A percentile compares a stretch with the other conserved stretches of the same genome.
Conservation (phyloP, 2,113 vertebrate genomes). For the Pangasianodon gigas region DNA sequence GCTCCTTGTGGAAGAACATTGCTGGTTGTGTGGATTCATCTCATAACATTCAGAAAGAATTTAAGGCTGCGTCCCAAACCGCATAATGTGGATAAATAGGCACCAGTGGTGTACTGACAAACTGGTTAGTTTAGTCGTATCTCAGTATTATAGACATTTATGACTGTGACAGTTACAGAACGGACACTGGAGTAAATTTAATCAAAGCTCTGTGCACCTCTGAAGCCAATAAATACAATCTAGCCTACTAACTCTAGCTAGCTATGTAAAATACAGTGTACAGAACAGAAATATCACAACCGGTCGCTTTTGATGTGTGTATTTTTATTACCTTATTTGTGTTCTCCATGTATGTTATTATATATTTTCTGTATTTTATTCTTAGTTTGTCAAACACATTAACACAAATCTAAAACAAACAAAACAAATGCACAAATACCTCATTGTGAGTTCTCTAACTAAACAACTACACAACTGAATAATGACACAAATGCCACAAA, state of each 20-base stretch:
- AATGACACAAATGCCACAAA: background rate
- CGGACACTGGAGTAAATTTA: background rate
- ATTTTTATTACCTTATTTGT: background rate
- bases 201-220: background rate
- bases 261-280: background rate
- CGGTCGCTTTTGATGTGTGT: background rate
- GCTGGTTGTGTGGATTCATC: background rate
- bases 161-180: background rate
- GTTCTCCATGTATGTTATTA: background rate
- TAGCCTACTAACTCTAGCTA: too few relatives aligned
- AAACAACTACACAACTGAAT: background rate
- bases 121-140: background rate
- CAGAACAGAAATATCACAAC: background rate
- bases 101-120: background rate
- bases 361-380: background rate
- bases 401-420: background rate
- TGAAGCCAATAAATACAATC: background rate
- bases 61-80: background rate
- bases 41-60: conserved; percentile 11
- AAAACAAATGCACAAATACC: background rate
- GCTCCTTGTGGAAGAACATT: background rate
- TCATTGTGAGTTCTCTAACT: background rate
- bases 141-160: background rate
- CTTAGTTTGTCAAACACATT: background rate
- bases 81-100: background rate